These are phyloP conservation scores for Patella depressa DNA, from an alignment of 2,888 invertebrate species.

Conservation along the genomic window DNA sequence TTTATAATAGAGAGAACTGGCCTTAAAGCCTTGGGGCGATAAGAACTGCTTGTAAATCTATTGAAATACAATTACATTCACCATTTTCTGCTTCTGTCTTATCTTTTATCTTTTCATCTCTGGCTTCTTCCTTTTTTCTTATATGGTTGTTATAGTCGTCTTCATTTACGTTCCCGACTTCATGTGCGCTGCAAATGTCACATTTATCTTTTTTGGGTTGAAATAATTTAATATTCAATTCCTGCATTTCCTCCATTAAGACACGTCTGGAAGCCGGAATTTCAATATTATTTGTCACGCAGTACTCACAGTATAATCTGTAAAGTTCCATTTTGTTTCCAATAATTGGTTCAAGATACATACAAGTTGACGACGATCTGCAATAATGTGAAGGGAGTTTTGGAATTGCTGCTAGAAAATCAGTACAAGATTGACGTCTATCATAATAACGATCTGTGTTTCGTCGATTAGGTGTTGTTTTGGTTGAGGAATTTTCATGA, in stretches of 20 bases:
- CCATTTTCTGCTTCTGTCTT: not conserved
- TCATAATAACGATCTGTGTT: not conserved
- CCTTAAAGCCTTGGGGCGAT: not conserved
- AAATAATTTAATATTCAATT: not conserved
- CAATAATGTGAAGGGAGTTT: not conserved
- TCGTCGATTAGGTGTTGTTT: constrained; percentile 1
- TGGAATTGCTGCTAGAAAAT: not conserved
- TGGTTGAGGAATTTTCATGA: not conserved
- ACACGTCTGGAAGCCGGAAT: not conserved
- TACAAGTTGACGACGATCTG: not conserved
- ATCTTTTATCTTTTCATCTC: not conserved
- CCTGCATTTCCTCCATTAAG: not conserved
- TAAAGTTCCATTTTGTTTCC: too few relatives aligned
- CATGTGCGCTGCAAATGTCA: not conserved
- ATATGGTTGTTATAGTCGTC: not conserved
- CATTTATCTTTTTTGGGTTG: too few relatives aligned
- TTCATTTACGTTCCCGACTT: not conserved
- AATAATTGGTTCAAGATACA: not conserved
- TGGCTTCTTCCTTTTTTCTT: not conserved
- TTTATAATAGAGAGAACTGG: not conserved
- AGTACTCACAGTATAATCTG: too few relatives aligned
- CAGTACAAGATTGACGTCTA: not conserved
- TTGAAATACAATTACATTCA: constrained; percentile 3
- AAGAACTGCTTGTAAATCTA: not conserved
- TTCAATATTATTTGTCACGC: too few relatives aligned